Conservation (phyloP, 1,140 invertebrate genomes). For the Hirudo medicinalis region DNA sequence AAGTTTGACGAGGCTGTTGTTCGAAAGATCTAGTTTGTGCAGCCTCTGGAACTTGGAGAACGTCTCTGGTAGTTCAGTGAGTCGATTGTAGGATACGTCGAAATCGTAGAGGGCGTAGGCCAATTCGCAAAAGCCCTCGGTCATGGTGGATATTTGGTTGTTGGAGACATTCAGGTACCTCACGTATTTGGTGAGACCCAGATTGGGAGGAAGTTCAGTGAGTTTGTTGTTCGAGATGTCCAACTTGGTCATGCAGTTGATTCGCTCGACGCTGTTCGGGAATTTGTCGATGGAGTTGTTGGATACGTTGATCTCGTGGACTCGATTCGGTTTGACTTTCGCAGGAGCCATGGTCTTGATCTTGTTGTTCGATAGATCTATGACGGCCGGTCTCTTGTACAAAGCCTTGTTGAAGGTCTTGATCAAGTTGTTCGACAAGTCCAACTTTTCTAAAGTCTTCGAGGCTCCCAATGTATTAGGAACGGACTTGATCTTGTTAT, state of each 20-base stretch:
- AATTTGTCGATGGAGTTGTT: conserved; percentile 33
- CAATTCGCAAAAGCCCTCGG: conserved; percentile 33
- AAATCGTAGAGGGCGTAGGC: conserved; percentile 27
- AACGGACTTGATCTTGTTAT: conserved; percentile 25
- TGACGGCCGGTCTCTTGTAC: conserved; percentile 31
- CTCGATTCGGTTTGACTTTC: conserved; percentile 30
- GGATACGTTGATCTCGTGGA: conserved; percentile 30
- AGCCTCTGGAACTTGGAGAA: conserved; percentile 27
- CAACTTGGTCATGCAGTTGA: conserved; percentile 32
- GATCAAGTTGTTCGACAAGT: conserved; percentile 33
- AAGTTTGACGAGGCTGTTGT: conserved; percentile 32
- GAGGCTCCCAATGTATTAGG: conserved; percentile 33
- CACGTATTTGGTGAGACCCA: conserved; percentile 33
- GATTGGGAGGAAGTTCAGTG: conserved; percentile 29
- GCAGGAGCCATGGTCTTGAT: conserved; percentile 33
- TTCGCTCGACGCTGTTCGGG: conserved; percentile 30
- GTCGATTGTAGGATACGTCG: conserved; percentile 9
- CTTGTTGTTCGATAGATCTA: conserved; percentile 31
- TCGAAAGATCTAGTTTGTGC: conserved; percentile 30
- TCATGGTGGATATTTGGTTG: conserved; percentile 31
- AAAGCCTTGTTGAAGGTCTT: conserved; percentile 33
- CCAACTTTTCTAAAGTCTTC: conserved; percentile 30
- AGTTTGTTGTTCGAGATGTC: conserved; percentile 34
- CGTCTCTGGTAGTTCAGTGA: conserved; percentile 30
- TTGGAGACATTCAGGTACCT: conserved; percentile 30